phyloP scores from a whole-genome alignment of 2,888 invertebrate genomes.

The Ophioninae sp. region DNA sequence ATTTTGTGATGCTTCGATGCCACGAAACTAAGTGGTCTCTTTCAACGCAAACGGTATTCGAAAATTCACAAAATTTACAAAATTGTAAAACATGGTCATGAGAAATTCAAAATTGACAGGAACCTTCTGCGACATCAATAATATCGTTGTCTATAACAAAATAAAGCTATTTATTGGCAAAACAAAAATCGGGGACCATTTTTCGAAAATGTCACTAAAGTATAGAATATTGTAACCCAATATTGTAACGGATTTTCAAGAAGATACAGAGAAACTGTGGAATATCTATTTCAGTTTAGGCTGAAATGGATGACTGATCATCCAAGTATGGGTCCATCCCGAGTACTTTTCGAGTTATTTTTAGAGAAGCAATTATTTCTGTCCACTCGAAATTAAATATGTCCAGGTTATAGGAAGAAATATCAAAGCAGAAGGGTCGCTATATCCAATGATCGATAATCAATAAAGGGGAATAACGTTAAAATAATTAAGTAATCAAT shows the following conservation, averaged over 20 bases:
- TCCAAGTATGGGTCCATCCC: not conserved
- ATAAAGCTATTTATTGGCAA: too few species aligned
- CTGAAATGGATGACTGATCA: not conserved
- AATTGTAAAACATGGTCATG: too few species aligned
- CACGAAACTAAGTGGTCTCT: too few species aligned
- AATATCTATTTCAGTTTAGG: not conserved
- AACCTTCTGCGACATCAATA: too few species aligned
- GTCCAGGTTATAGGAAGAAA: not conserved
- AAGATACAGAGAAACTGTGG: not conserved
- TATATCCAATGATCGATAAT: conserved; percentile 14
- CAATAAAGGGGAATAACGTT: not conserved
- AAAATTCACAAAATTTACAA: too few species aligned
- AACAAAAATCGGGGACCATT: too few species aligned
- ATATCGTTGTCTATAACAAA: too few species aligned
- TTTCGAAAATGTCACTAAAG: too few species aligned
- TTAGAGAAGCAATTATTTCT: not conserved
- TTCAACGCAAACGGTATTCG: too few species aligned
- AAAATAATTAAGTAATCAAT: not conserved
- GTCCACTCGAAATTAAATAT: not conserved
- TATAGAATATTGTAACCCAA: too few species aligned
- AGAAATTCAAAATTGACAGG: too few species aligned
- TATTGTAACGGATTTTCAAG: not conserved
- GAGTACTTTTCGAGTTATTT: not conserved
- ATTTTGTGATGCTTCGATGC: too few species aligned
- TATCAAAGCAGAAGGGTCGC: not conserved